Evolutionary conservation across 2,797 vertebrate genomes (phyloP), one percentile per base, ranked within the genome.

Genomic region (Acestrorhynchus altus): DNA sequence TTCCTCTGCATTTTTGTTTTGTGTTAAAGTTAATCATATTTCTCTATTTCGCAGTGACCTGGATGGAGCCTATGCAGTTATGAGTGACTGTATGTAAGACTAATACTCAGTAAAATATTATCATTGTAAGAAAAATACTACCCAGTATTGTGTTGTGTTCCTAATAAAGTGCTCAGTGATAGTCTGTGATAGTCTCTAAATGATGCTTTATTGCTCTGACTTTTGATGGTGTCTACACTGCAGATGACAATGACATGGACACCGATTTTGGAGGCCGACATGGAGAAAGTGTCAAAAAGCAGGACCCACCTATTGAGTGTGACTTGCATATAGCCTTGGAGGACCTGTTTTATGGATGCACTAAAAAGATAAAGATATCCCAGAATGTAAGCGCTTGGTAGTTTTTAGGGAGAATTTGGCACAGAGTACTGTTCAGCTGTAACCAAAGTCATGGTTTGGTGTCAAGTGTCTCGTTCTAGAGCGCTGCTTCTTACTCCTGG

Each of bases 291-390:
- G 85, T 84, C 2, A 93, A 93, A 86, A 94, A 91, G 24, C 91
- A 94, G 74, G 96, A 97, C 72, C 87, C 93, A 0, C 91, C 94
- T 0, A 88, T 98, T 0, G 93, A 97, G 84, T 88, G 95, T 84
- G 96, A 98, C 15, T 94, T 99, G 64, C 90, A 93, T 83, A 86
- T 99, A 54, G 93, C 94, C 35, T 89, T 99, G 4, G 96, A 98
- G 66, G 98, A 99, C 69, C 92, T 99, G 44, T 99, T 93, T 88
- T 93, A 94, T 0, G 98, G 98, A 72, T 98, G 95, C 88, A 96
- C 92, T 72, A 98, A 98, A 90, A 98, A 99, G 90, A 97, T 99
- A 0, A 98, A 96, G 87, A 96, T 99, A 86, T 97, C 96, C 24
- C 94, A 95, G 46, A 94, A 95, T 92, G 97, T 98, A 88, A 86